Conservation (phyloP, 2,888 invertebrate species). For the Heliconius charithonia region DNA sequence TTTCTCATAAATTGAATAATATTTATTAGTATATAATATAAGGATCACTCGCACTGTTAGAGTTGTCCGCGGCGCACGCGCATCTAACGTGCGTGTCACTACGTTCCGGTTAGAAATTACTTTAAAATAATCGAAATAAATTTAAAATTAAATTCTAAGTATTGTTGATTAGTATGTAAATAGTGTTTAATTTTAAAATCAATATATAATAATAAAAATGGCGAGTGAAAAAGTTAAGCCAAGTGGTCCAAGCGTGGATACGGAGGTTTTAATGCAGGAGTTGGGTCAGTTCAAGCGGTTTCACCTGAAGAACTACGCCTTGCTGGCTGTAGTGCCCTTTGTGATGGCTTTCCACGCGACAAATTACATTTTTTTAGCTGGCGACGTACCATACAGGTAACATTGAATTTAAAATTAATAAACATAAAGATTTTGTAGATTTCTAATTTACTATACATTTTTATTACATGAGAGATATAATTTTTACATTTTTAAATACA, state of each 20-base stretch:
- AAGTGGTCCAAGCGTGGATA: slow-evolving; percentile 56
- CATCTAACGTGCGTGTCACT: slow-evolving; percentile 14
- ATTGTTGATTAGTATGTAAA: background rate
- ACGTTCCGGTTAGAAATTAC: background rate
- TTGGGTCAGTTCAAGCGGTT: slow-evolving; percentile 70
- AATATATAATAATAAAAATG: slow-evolving; percentile 9
- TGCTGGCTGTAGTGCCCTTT: slow-evolving; percentile 60
- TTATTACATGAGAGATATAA: too few species aligned
- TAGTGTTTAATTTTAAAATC: background rate
- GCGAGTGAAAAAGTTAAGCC: background rate
- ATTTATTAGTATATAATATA: background rate
- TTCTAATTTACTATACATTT: background rate
- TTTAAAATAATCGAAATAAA: background rate
- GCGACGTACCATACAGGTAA: slow-evolving; percentile 73
- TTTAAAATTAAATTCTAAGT: background rate
- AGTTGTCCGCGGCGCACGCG: slow-evolving; percentile 23
- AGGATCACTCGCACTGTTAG: slow-evolving; percentile 12
- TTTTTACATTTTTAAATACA: too few species aligned
- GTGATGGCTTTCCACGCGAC: slow-evolving; percentile 63
- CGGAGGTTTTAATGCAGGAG: slow-evolving; percentile 70
- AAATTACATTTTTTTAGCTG: slow-evolving; percentile 75
- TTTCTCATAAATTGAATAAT: background rate
- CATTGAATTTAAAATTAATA: background rate
- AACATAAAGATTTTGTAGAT: background rate
- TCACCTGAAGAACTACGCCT: slow-evolving; percentile 65